phyloP scores from a whole-genome alignment of 2,888 invertebrate genomes.

The Myopa tessellatipennis region DNA sequence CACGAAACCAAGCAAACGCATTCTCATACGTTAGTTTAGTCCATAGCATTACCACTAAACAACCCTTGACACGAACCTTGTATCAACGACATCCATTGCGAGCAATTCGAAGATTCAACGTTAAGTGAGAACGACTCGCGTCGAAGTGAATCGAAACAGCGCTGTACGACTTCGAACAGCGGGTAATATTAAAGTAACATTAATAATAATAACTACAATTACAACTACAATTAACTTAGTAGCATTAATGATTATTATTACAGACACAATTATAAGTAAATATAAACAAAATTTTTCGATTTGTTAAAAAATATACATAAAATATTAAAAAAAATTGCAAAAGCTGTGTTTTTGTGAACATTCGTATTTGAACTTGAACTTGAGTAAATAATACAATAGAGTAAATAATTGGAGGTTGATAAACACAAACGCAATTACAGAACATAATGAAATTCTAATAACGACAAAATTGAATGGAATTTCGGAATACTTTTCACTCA shows the following conservation, averaged over 20 bases:
- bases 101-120: no score
- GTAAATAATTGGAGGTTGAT: no score
- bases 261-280: slow-evolving; percentile 43
- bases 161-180: slow-evolving; percentile 7
- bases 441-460: no score
- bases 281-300: slow-evolving; percentile 59
- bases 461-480: no score
- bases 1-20: background rate
- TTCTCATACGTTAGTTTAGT: background rate
- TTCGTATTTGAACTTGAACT: no score
- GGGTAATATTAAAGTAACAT: background rate
- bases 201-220: slow-evolving; percentile 43
- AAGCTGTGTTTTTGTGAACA: background rate
- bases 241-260: slow-evolving; percentile 32
- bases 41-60: no score
- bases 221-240: slow-evolving; percentile 37
- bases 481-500: no score
- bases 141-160: slow-evolving; percentile 40
- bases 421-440: no score
- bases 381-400: background rate
- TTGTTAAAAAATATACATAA: slow-evolving; percentile 59
- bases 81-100: no score
- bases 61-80: no score
- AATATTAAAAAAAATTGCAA: slow-evolving; percentile 38
- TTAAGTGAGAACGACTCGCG: no score